These are phyloP conservation scores for Meghimatium bilineatum DNA, from an alignment of 2,888 invertebrate genomes.

Conservation along the genomic window DNA sequence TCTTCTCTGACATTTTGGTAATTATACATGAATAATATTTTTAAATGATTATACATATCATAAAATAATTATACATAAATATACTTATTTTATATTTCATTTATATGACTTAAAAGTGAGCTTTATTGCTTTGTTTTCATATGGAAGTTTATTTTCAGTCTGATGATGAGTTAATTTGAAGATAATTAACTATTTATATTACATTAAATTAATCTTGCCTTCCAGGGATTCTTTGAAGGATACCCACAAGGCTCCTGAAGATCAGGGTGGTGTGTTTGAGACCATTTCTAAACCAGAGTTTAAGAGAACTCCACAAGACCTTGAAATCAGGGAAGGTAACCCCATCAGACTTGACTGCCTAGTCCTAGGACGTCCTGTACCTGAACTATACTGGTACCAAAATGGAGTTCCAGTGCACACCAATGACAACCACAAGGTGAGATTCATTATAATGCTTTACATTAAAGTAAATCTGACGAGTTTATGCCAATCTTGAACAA, in stretches of 20 bases:
- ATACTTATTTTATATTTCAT: not conserved
- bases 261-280: slow-evolving; percentile 75
- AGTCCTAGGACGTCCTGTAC: slow-evolving; percentile 75
- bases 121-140: not conserved
- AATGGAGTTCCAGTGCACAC: slow-evolving; percentile 88
- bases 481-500: no score
- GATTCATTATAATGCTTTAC: not conserved
- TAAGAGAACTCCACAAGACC: slow-evolving; percentile 73
- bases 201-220: no score
- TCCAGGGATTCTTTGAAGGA: slow-evolving; percentile 50
- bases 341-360: slow-evolving; percentile 76
- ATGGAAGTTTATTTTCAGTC: not conserved
- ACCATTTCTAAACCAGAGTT: slow-evolving; percentile 73
- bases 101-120: not conserved
- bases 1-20: no score
- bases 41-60: no score
- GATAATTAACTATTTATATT: not conserved
- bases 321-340: slow-evolving; percentile 79
- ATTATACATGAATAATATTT: no score
- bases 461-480: no score
- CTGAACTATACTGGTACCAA: slow-evolving; percentile 87
- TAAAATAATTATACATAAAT: no score
- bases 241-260: slow-evolving; percentile 57
- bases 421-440: slow-evolving; percentile 84
- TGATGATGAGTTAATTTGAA: not conserved